phyloP scores from a whole-genome alignment of 2,888 invertebrate genomes.

The Rhamnusium bicolor region DNA sequence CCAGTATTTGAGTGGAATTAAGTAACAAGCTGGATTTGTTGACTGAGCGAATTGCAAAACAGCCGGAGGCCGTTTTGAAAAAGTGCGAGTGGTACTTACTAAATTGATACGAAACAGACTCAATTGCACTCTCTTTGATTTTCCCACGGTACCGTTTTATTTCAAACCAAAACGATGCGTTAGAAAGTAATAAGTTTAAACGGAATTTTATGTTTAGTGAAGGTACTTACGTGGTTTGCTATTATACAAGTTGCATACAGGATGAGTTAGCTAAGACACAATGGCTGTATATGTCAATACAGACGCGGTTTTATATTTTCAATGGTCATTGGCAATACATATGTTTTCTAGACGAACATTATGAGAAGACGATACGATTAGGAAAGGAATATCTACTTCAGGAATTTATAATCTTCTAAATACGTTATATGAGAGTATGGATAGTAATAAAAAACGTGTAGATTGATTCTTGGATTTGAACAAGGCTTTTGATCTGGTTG shows the following conservation, averaged over 20 bases:
- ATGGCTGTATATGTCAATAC: no score
- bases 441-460: no score
- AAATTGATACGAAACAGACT: conserved; percentile 44
- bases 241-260: conserved; percentile 37
- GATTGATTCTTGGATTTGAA: no score
- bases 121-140: conserved; percentile 38
- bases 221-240: conserved; percentile 36
- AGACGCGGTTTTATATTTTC: no score
- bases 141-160: conserved; percentile 58
- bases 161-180: conserved; percentile 56
- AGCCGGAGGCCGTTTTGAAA: conserved; percentile 43
- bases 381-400: no score
- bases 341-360: no score
- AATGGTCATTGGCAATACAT: no score
- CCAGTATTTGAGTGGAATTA: conserved; percentile 32
- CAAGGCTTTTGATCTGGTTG: no score
- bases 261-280: conserved; percentile 3
- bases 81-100: conserved; percentile 45
- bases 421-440: no score
- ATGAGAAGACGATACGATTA: no score
- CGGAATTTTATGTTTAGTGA: conserved; percentile 45
- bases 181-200: conserved; percentile 54
- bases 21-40: conserved; percentile 29
- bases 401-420: no score
- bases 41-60: conserved; percentile 45